Evolutionary conservation across 2,113 vertebrate genomes (phyloP).

Genomic region (Toxotes jaculatrix): DNA sequence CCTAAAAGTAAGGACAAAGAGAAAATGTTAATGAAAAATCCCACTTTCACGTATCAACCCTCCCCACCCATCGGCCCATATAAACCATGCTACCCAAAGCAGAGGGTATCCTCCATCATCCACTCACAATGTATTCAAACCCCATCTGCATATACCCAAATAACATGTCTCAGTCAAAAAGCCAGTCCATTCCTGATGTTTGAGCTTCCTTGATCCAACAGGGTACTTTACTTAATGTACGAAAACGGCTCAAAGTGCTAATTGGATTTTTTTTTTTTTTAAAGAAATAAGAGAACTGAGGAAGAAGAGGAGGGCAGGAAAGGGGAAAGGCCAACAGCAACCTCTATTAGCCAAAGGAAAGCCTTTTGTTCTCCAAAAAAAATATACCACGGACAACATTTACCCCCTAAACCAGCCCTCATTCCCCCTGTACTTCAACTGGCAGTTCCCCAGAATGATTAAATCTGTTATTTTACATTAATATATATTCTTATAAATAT

Average conservation of each 20-base stretch:
- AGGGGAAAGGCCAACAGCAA: constrained; percentile 68
- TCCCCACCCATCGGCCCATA: constrained; percentile 16
- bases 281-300: constrained; percentile 62
- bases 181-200: constrained; percentile 57
- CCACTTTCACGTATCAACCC: constrained; percentile 41
- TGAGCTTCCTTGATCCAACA: constrained; percentile 61
- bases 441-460: constrained; percentile 78
- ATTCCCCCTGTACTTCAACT: constrained; percentile 66
- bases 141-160: constrained; percentile 56
- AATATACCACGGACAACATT: constrained; percentile 63
- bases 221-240: constrained; percentile 66
- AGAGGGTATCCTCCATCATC: constrained; percentile 29
- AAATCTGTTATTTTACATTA: constrained; percentile 83
- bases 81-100: constrained; percentile 45
- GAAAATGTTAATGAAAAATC: constrained; percentile 60
- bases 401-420: constrained; percentile 38
- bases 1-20: constrained; percentile 58
- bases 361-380: constrained; percentile 65
- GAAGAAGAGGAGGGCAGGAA: constrained; percentile 51
- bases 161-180: constrained; percentile 39
- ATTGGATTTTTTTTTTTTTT: constrained; percentile 72
- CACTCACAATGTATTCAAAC: constrained; percentile 14
- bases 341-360: constrained; percentile 75
- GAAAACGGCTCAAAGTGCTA: constrained; percentile 82
- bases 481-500: constrained; percentile 83